Evolutionary conservation across 2,113 vertebrate genomes (phyloP).

Genomic region (Melanocharis versteri): DNA sequence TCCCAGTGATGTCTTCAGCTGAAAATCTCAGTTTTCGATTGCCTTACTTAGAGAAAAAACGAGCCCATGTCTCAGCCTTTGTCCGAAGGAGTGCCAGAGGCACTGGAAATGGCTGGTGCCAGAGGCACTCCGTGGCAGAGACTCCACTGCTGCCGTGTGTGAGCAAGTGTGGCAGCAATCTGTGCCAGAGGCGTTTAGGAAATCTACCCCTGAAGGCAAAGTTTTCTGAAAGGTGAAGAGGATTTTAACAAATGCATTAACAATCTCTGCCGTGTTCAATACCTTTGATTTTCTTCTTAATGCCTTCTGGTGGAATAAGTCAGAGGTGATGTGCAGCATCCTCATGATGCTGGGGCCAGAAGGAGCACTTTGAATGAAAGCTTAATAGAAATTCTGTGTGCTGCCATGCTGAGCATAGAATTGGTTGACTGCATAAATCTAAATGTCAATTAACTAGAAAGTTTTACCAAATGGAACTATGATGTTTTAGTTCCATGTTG

Average conservation of each 20-base stretch:
- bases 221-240: not conserved
- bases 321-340: not conserved
- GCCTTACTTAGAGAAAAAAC: not conserved
- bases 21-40: not conserved
- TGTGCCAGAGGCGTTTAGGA: not conserved
- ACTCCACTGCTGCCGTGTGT: fast-evolving
- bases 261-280: not conserved
- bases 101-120: not conserved
- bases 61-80: not conserved
- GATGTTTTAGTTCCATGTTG: not conserved
- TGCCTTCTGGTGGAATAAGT: not conserved
- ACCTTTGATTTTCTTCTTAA: not conserved
- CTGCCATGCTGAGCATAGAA: constrained; percentile 6
- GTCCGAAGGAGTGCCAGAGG: not conserved
- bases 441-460: constrained; percentile 34
- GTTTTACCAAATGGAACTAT: not conserved
- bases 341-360: not conserved
- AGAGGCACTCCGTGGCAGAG: not conserved
- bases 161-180: not conserved
- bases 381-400: not conserved
- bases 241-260: not conserved
- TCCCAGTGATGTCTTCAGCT: not conserved
- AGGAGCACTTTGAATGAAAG: constrained; percentile 1
- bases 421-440: not conserved
- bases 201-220: not conserved